Base-by-base conservation (phyloP, 2,888 invertebrate species). In the Lysandra coridon region DNA sequence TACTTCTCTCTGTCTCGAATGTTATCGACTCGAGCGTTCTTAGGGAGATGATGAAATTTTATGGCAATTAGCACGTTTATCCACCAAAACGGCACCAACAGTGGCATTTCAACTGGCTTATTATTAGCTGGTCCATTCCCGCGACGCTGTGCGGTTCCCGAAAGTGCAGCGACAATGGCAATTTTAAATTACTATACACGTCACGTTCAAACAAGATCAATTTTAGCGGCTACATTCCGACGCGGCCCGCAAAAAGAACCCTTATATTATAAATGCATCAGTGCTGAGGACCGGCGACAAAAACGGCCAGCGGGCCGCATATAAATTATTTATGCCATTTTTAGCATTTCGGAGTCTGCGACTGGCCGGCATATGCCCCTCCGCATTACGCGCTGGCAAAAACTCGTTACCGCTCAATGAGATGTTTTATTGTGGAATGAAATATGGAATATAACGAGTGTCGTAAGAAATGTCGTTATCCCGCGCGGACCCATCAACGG, bases 261-360 rank as follows among this genome's bases (percentile, higher is more conserved):
- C 94, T 93, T 93, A 91, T 93, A 94, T 94, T 94, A 94, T 94
- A 94, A 94, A 94, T 94, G 94, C 94, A 94, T 94, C 94, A 93
- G 93, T 91, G 93, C 93, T 92, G 93, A 93, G 92, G 93, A 90
- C 92, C 23, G 53, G 90, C 89, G 90, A 91, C 92, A 94, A 94
- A 94, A 94, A 93, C 93, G 84, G 84, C 85, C 87, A 90, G 87
- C 92, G 88, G 88, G 90, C 89, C 86, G 88, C 89, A 90, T 94
- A 94, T 94, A 94, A 91, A 94, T 94, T 94, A 94, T 94, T 94
- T 94, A 94, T 94, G 92, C 93, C 92, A 93, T 93, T 93, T 94
- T 93, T 93, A 94, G 93, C 94, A 92, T 94, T 94, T 94, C 92
- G 92, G 91, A 88, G 92, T 88, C 90, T 86, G 89, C 86, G 87